phyloP scores from a whole-genome alignment of 2,888 invertebrate species.

The Clunio marinus region DNA sequence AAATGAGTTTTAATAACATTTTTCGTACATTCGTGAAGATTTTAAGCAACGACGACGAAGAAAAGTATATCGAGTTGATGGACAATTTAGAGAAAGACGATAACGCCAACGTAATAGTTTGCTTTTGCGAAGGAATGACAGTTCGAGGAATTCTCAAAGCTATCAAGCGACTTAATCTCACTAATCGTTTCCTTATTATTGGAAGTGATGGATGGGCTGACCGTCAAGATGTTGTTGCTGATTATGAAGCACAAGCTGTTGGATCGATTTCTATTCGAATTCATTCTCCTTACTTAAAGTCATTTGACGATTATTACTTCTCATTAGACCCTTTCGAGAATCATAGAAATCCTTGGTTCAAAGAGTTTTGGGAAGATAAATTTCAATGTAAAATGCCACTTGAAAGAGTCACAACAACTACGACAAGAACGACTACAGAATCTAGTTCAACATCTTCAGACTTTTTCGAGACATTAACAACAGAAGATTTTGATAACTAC shows the following conservation, averaged over 20 bases:
- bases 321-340: conserved; percentile 61
- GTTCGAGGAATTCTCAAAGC: conserved; percentile 62
- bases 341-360: conserved; percentile 64
- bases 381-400: conserved; percentile 59
- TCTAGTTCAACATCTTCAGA: background rate
- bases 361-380: conserved; percentile 71
- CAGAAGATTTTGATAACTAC: background rate
- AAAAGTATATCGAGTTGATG: conserved; percentile 56
- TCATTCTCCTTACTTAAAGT: conserved; percentile 63
- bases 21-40: conserved; percentile 29
- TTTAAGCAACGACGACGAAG: conserved; percentile 57
- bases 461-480: too few species aligned
- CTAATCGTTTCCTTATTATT: conserved; percentile 60
- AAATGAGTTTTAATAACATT: background rate
- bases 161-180: conserved; percentile 55
- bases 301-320: conserved; percentile 66
- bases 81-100: conserved; percentile 55
- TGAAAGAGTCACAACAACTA: background rate
- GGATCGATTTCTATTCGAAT: conserved; percentile 71
- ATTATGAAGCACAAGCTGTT: conserved; percentile 61
- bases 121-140: conserved; percentile 75
- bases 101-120: conserved; percentile 62
- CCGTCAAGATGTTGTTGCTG: conserved; percentile 66
- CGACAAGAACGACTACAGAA: conserved; percentile 16
- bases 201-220: conserved; percentile 78